These are phyloP conservation scores for Periophthalmodon schlosseri DNA, from an alignment of 2,113 vertebrate genomes.

Conservation along the genomic window DNA sequence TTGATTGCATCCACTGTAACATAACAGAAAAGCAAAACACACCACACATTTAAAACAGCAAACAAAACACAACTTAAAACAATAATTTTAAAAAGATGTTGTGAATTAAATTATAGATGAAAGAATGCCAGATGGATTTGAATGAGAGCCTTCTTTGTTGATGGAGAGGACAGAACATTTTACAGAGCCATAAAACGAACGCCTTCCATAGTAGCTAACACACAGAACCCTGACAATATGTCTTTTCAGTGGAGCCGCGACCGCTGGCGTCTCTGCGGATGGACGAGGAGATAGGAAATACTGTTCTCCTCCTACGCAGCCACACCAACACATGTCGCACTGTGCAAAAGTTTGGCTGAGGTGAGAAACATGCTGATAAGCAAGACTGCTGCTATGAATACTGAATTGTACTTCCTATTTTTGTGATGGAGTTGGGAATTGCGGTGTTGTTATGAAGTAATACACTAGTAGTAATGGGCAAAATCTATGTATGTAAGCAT, in stretches of 20 bases:
- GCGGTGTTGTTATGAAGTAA: neutral
- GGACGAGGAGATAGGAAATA: conserved; percentile 51
- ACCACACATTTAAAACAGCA: conserved; percentile 69
- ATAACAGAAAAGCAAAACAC: conserved; percentile 89
- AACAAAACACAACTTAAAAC: conserved; percentile 30
- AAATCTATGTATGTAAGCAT: no score
- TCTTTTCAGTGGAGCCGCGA: conserved; percentile 56
- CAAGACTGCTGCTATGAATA: neutral
- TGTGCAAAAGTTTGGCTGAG: conserved; percentile 4
- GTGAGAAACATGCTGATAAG: conserved; percentile 5
- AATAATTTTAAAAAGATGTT: conserved; percentile 18
- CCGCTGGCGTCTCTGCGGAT: conserved; percentile 48
- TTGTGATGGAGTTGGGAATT: neutral
- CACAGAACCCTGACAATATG: conserved; percentile 54
- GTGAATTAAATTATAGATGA: conserved; percentile 1
- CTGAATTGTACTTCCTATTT: neutral
- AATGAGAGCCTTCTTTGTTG: conserved; percentile 59
- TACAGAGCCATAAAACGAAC: conserved; percentile 34
- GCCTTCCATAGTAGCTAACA: conserved; percentile 36
- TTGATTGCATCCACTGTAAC: conserved; percentile 99
- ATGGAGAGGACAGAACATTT: conserved; percentile 27
- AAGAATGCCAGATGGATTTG: conserved; percentile 12
- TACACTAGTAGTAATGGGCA: neutral
- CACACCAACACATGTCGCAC: conserved; percentile 11
- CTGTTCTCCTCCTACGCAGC: conserved; percentile 52